Evolutionary conservation across 1,140 invertebrate genomes (phyloP).

Genomic region (Goniozus legneri): DNA sequence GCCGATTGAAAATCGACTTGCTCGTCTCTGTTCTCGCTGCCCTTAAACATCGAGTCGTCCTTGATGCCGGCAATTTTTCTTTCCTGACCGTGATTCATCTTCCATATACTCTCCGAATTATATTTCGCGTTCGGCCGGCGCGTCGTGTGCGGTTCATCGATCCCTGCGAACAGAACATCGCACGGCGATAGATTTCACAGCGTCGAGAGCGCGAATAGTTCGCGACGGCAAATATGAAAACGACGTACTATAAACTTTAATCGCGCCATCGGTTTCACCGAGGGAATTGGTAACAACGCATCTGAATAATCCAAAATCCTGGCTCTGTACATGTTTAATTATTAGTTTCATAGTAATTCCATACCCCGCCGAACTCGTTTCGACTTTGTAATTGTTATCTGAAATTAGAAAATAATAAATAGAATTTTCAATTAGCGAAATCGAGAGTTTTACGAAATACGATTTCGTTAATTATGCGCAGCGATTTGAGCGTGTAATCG

Average conservation of each 20-base stretch:
- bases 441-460: not conserved
- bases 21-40: constrained; percentile 35
- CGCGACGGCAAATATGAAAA: not conserved
- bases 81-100: constrained; percentile 34
- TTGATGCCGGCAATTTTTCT: constrained; percentile 39
- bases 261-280: constrained; percentile 60
- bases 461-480: not conserved
- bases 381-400: constrained; percentile 58
- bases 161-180: no score
- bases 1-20: constrained; percentile 43
- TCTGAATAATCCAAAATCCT: constrained; percentile 60
- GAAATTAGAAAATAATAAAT: not conserved
- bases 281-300: constrained; percentile 64
- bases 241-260: constrained; percentile 61
- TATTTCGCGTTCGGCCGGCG: constrained; percentile 35
- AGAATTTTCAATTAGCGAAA: not conserved
- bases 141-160: constrained; percentile 37
- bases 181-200: not conserved
- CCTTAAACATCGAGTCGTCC: constrained; percentile 37
- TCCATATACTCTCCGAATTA: constrained; percentile 45
- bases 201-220: not conserved
- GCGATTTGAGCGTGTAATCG: no score
- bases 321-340: constrained; percentile 56
- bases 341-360: constrained; percentile 59
- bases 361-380: constrained; percentile 52